Evolutionary conservation across 30 jellyfish, hydroid and myxozoan species (phyloP), one percentile per base, ranked within the genome.

Genomic region (Pseudorhiza aurosa): DNA sequence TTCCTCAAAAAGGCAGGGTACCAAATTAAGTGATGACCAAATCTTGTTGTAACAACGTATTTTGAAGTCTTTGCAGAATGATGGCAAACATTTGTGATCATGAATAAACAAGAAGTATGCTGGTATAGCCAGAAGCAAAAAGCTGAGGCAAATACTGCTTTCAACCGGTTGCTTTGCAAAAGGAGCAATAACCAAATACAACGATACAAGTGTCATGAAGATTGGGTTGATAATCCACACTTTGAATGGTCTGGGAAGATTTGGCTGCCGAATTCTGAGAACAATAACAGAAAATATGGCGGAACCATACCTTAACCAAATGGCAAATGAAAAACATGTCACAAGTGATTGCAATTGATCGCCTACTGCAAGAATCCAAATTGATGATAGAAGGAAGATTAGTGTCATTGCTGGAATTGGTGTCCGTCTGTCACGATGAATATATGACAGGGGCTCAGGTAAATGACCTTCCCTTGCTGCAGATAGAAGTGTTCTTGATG

Each of bases 401-500:
- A 47, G 50, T 9, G 47, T 17, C 49, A 56, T 28, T 22, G 91
- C 83, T 1, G 83, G 76, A 0, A 63, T 29, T 17, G 91, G 91
- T 7, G 74, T 65, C n/a, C 77, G 44, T 28, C 65, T 36, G 29
- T 40, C 42, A 0, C 49, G 26, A 14, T 77, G 81, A 28, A 77
- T 60, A 62, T 46, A 77, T 0, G 89, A 77, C 33, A 77, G 70
- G 5, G 81, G 72, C 18, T 59, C 73, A 11, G 89, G 89, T 19
- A 77, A 55, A 18, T 77, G 89, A 26, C 87, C 87, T 17, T 75
- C 87, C 17, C 87, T 59, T 2, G 83, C 67, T 5, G 84, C 91
- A 14, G 91, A 80, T 27, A 80, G 35, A 5, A 67, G 19, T 28
- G 58, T 18, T 27, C 91, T 32, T n/a, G 84, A 37, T 2, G 24